Evolutionary conservation across 2,797 vertebrate species (phyloP), one percentile per base, ranked within the genome.

Genomic region (Tragelaphus eurycerus): DNA sequence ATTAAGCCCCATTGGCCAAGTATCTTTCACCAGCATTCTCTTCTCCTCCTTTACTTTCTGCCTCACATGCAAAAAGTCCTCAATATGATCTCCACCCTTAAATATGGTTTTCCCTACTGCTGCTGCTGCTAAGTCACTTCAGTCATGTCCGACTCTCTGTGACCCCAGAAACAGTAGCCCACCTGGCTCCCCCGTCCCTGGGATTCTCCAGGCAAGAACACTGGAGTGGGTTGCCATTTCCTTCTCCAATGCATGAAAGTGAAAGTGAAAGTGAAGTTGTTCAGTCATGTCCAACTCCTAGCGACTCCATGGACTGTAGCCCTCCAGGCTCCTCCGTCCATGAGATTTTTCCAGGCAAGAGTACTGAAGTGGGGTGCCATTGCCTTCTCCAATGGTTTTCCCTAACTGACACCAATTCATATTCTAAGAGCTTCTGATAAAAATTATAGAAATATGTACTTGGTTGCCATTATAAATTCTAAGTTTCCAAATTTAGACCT

Each of bases 81-180:
- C 60, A 67, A 50, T 14, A 48, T 54, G 50, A 9, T n/a, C 34
- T 60, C 34, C 29, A 85, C 48, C 25, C 8, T 48, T 29, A 86
- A 60, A 93, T 10, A 31, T 50, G 14, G 23, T 78, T 85, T 52
- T 17, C 52, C 31, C 50, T 57, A 23, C 57, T 57, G 23, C 57
- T 59, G 57, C 25, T 59, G 57, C 57, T 12, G 10, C 23, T 59
- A 27, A 27, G 57, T 59, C 1, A 0, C 57, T 27, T 59, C 57
- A 59, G 57, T 27, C 57, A 0, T 59, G 25, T 27, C 25, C 0
- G 1, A 14, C 11, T 27, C 25, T 59, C 25, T 59, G 57, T 0
- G 4, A 59, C 25, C 25, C 11, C 25, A 59, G 4, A 27, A 25
- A 59, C 1, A 0, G 57, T 12, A 59, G 25, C 57, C 25, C 25